A percentile compares a stretch with the other conserved stretches of the same genome.
Conservation (phyloP, 2,888 invertebrate species). For the Embidobia sp. region DNA sequence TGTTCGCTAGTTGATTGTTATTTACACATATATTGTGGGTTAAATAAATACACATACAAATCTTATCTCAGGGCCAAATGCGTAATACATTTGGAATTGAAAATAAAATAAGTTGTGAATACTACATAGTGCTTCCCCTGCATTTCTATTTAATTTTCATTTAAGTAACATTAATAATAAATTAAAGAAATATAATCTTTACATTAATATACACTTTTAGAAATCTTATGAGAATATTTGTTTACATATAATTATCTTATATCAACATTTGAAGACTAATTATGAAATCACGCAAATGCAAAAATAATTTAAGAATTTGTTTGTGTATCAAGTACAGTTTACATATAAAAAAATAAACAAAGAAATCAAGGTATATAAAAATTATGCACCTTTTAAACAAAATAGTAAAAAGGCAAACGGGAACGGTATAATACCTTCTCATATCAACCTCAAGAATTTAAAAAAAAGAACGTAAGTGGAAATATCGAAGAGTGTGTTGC, state of each 20-base stretch:
- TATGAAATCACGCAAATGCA: too few species aligned
- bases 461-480: slow-evolving; percentile 38
- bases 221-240: too few species aligned
- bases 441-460: slow-evolving; percentile 42
- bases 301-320: too few species aligned
- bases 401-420: neutral
- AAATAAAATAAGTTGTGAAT: slow-evolving; percentile 15
- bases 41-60: slow-evolving; percentile 33
- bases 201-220: too few species aligned
- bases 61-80: slow-evolving; percentile 40
- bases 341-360: too few species aligned
- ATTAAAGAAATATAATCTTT: too few species aligned
- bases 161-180: neutral
- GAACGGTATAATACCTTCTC: neutral
- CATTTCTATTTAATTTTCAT: too few species aligned
- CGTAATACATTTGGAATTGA: slow-evolving; percentile 19
- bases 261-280: too few species aligned
- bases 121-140: too few species aligned
- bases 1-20: slow-evolving; percentile 33
- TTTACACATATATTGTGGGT: slow-evolving; percentile 36
- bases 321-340: too few species aligned
- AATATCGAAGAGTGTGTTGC: slow-evolving; percentile 44
- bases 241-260: too few species aligned
- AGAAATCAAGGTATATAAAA: neutral
- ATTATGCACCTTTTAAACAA: neutral